phyloP scores from a whole-genome alignment of 2,888 invertebrate species.

The Saturnia pavonia region DNA sequence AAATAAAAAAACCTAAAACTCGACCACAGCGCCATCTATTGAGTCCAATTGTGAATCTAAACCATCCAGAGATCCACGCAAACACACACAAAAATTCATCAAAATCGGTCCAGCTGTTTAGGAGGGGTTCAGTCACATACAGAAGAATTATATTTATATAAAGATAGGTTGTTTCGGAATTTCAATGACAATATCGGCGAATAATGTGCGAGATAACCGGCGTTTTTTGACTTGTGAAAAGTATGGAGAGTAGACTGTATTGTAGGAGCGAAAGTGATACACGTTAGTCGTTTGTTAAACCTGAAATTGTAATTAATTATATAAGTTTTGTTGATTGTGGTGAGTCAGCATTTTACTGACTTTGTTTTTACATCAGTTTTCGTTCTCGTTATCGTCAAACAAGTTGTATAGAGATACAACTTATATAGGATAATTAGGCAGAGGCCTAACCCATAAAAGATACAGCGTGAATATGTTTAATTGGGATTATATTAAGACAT shows the following conservation, averaged over 20 bases:
- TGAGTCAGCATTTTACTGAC: not conserved
- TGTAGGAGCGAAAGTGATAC: not conserved
- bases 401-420: no score
- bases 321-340: not conserved
- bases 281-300: not conserved
- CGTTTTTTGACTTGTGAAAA: not conserved
- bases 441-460: not conserved
- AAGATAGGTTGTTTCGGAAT: no score
- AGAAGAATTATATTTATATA: no score
- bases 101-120: no score
- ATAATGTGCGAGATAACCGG: not conserved
- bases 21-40: no score
- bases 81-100: no score
- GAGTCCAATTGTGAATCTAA: no score
- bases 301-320: not conserved
- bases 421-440: no score
- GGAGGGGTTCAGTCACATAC: no score
- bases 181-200: not conserved
- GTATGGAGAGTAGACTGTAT: not conserved
- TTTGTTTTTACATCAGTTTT: not conserved
- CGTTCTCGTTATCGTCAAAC: not conserved
- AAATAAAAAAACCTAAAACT: no score
- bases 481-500: constrained; percentile 10
- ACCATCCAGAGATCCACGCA: no score
- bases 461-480: not conserved